These are phyloP conservation scores for Holothuria glaberrima DNA, from an alignment of 35 echinoderm and acorn worm genomes.

Conservation along the genomic window DNA sequence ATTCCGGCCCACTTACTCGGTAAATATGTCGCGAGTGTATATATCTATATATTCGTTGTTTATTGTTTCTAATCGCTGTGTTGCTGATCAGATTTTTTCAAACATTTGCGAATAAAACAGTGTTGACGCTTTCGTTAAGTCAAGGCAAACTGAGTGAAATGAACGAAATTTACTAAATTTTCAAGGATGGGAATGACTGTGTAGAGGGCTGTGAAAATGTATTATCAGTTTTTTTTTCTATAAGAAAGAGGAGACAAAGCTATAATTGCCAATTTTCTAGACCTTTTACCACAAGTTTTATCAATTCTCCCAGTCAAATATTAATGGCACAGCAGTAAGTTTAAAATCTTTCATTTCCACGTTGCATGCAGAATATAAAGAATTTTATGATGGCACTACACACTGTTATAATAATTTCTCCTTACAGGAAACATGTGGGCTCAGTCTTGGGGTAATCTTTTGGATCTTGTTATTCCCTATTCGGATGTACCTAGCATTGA, in stretches of 20 bases:
- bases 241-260: too few relatives aligned
- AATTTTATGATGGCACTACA: not conserved
- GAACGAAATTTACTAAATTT: too few relatives aligned
- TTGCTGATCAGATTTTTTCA: not conserved
- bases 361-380: not conserved
- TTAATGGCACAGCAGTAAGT: too few relatives aligned
- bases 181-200: too few relatives aligned
- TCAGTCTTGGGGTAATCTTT: constrained; percentile 94
- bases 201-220: too few relatives aligned
- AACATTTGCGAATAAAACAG: not conserved
- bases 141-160: too few relatives aligned
- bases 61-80: not conserved
- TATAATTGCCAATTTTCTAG: too few relatives aligned
- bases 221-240: too few relatives aligned
- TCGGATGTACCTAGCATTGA: constrained; percentile 78
- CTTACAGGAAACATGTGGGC: constrained; percentile 98
- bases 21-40: constrained; percentile 18
- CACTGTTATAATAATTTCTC: not conserved
- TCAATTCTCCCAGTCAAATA: too few relatives aligned
- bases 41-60: not conserved
- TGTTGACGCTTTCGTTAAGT: too few relatives aligned
- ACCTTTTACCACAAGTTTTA: too few relatives aligned
- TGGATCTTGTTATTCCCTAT: constrained; percentile 79
- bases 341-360: too few relatives aligned
- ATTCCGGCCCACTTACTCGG: constrained; percentile 84